Conservation (phyloP, 2,797 vertebrate genomes). For the Mastacembelus armatus region DNA sequence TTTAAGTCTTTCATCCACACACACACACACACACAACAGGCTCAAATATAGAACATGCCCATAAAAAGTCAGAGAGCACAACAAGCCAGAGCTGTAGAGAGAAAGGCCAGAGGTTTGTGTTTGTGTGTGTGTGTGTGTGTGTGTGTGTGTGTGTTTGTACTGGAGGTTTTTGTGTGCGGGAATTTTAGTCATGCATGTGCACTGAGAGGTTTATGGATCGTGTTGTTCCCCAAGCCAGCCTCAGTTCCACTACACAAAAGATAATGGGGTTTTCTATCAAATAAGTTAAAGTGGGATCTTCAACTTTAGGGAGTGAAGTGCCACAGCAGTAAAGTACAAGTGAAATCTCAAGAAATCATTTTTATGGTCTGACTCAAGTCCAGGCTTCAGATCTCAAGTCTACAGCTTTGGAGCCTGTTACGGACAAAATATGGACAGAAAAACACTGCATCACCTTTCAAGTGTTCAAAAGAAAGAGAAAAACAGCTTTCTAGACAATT, state of each 20-base stretch:
- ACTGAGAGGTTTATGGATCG: constrained; percentile 25
- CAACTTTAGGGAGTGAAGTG: background rate
- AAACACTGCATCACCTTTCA: background rate
- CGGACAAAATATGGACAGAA: background rate
- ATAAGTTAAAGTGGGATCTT: background rate
- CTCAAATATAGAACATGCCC: constrained; percentile 99
- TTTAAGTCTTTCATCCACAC: constrained; percentile 66
- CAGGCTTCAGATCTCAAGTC: background rate
- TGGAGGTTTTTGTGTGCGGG: background rate
- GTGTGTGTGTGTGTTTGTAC: constrained; percentile 30
- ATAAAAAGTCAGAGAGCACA: constrained; percentile 96
- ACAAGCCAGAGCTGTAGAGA: constrained; percentile 69
- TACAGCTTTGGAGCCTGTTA: background rate
- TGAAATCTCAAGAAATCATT: too few species aligned
- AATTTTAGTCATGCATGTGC: background rate
- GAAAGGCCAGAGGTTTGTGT: constrained; percentile 71
- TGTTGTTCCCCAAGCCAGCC: constrained; percentile 9
- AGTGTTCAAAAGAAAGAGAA: background rate
- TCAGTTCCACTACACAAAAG: too few species aligned
- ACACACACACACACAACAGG: constrained; percentile 80
- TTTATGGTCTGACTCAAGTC: too few species aligned
- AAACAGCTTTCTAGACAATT: background rate
- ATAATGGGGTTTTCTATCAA: background rate
- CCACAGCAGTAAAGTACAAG: too few species aligned
- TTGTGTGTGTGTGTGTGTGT: constrained; percentile 39